Evolutionary conservation across 2,113 vertebrate genomes (phyloP).

Genomic region (Pomatorhinus ruficollis): DNA sequence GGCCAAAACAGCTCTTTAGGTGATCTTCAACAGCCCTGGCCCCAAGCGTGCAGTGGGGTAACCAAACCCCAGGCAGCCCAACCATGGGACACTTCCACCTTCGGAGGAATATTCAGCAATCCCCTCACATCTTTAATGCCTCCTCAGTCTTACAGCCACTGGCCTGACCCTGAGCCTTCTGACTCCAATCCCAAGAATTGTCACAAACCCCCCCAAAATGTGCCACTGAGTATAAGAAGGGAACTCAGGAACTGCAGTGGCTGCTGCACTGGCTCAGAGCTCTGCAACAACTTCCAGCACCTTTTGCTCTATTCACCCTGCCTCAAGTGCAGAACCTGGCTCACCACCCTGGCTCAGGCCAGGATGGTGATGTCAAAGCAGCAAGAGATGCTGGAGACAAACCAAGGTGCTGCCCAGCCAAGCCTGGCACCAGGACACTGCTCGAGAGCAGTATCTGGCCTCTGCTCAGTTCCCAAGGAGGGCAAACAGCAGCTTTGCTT

Average conservation of each 20-base stretch:
- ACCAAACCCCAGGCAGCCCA: background rate
- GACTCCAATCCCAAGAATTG: too few species aligned
- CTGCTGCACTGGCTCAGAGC: background rate
- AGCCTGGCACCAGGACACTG: background rate
- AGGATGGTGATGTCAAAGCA: background rate
- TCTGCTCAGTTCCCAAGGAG: background rate
- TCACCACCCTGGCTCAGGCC: background rate
- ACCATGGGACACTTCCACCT: accelerated
- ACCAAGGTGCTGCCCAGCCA: background rate
- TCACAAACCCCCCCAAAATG: accelerated
- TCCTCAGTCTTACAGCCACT: background rate
- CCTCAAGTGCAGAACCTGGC: background rate
- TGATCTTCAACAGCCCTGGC: background rate
- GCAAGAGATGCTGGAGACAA: conserved; percentile 1
- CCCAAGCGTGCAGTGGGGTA: background rate
- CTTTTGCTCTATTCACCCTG: background rate
- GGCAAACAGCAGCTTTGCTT: background rate
- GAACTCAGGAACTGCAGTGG: background rate
- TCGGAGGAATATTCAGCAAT: background rate
- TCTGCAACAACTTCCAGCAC: background rate
- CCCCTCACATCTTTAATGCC: background rate
- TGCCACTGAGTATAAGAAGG: accelerated
- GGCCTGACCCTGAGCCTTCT: background rate
- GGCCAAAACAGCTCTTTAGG: background rate
- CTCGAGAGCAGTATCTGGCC: background rate